These are phyloP conservation scores for Dugesia japonica DNA, from an alignment of 2,888 invertebrate genomes.

Conservation along the genomic window DNA sequence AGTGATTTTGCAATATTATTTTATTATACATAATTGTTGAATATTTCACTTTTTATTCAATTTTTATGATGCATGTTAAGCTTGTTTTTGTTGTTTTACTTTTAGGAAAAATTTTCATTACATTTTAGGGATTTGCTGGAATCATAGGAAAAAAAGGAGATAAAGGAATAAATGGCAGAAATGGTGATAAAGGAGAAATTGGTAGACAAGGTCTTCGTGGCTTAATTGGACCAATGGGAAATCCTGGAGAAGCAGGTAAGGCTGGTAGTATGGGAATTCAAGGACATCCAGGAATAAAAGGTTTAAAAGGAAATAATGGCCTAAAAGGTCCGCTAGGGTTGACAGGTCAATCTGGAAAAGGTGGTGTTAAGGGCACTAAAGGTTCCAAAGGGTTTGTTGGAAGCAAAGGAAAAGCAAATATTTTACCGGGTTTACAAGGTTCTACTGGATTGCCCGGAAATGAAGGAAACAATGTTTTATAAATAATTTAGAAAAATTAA, in stretches of 20 bases:
- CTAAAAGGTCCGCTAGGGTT: background rate
- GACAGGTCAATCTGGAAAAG: background rate
- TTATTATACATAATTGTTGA: too few species aligned
- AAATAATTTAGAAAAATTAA: background rate
- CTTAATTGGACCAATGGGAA: background rate
- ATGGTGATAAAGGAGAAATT: background rate
- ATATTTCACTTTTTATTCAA: too few species aligned
- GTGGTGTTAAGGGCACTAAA: slow-evolving; percentile 3
- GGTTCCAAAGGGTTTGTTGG: background rate
- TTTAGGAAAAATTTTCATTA: background rate
- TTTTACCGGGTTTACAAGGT: background rate
- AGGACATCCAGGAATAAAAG: slow-evolving; percentile 1
- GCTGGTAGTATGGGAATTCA: background rate
- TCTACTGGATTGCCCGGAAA: background rate
- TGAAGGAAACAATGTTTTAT: background rate
- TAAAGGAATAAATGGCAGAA: background rate
- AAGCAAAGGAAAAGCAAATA: background rate
- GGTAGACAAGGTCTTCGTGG: background rate
- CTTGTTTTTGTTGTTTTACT: background rate
- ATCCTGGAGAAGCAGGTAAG: background rate
- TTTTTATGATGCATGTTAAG: background rate
- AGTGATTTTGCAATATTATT: too few species aligned
- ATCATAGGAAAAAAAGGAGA: slow-evolving; percentile 12
- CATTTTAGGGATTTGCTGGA: background rate
- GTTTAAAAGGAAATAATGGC: background rate